phyloP scores from a whole-genome alignment of 2,113 vertebrate genomes.

The Cettia cetti region DNA sequence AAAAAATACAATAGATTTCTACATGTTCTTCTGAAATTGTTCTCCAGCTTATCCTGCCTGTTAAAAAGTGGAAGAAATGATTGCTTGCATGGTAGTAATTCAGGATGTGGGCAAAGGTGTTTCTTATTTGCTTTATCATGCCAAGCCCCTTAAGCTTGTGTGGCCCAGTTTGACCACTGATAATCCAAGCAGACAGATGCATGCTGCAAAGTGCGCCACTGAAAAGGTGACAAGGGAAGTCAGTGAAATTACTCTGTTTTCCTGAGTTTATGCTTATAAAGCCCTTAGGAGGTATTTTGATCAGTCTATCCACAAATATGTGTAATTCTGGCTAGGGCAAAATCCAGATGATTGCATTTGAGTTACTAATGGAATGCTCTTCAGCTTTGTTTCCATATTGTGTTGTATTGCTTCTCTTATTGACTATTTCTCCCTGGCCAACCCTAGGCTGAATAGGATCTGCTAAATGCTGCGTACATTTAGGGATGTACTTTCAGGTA shows the following conservation, averaged over 20 bases:
- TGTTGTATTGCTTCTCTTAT: not conserved
- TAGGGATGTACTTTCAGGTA: not conserved
- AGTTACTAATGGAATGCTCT: not conserved
- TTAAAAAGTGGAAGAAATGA: not conserved
- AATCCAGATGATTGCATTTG: not conserved
- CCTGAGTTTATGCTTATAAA: not conserved
- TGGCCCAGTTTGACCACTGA: not conserved
- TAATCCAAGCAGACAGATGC: not conserved
- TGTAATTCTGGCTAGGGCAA: not conserved
- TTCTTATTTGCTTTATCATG: not conserved
- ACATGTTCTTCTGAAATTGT: not conserved
- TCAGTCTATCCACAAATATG: not conserved
- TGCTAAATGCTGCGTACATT: not conserved
- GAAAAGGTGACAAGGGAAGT: not conserved
- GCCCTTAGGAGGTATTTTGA: not conserved
- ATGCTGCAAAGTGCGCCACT: not conserved
- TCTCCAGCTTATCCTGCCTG: not conserved
- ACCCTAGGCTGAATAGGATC: not conserved
- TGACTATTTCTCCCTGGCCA: not conserved
- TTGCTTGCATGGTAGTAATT: not conserved
- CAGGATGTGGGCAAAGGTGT: not conserved
- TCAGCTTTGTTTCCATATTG: not conserved
- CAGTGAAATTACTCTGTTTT: not conserved
- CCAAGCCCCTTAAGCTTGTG: not conserved
- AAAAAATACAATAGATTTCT: not conserved